These are phyloP conservation scores for Arctopsyche grandis DNA, from an alignment of 1,140 invertebrate genomes.

Conservation along the genomic window DNA sequence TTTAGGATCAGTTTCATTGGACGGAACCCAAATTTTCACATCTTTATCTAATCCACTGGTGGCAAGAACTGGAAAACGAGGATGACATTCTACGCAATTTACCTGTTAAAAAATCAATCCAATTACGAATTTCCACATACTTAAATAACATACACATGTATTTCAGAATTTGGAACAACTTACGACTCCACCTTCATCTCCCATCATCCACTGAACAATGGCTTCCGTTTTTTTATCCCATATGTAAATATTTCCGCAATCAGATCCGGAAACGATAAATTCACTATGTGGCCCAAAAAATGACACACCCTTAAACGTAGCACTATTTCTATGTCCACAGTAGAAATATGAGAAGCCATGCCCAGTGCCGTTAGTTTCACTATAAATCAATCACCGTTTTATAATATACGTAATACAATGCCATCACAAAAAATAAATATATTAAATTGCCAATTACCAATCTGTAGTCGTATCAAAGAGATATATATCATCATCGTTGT, in stretches of 20 bases:
- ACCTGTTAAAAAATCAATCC: conserved; percentile 69
- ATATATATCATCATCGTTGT: conserved; percentile 95
- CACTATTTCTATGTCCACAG: conserved; percentile 80
- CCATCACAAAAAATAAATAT: too few species aligned
- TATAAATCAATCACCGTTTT: conserved; percentile 30
- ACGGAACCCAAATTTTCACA: conserved; percentile 94
- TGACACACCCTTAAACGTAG: conserved; percentile 92
- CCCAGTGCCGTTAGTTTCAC: conserved; percentile 56
- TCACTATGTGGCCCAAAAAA: conserved; percentile 93
- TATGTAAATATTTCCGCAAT: conserved; percentile 94
- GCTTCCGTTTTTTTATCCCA: conserved; percentile 92
- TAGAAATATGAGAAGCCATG: conserved; percentile 79
- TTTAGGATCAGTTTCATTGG: conserved; percentile 69
- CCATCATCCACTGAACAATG: conserved; percentile 88
- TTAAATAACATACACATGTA: conserved; percentile 1
- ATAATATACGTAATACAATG: background rate
- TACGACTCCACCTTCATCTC: conserved; percentile 88
- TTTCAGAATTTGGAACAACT: conserved; percentile 58
- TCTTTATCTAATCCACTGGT: conserved; percentile 92
- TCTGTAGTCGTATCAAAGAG: conserved; percentile 79
- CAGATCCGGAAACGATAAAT: conserved; percentile 92
- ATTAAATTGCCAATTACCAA: conserved; percentile 56
- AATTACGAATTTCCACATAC: background rate
- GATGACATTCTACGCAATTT: conserved; percentile 93
- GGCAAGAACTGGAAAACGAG: conserved; percentile 85